A percentile compares a stretch with the other conserved stretches of the same genome.
Evolutionary conservation across 2,888 invertebrate genomes (phyloP).

Genomic region (Agrotis exclamationis): DNA sequence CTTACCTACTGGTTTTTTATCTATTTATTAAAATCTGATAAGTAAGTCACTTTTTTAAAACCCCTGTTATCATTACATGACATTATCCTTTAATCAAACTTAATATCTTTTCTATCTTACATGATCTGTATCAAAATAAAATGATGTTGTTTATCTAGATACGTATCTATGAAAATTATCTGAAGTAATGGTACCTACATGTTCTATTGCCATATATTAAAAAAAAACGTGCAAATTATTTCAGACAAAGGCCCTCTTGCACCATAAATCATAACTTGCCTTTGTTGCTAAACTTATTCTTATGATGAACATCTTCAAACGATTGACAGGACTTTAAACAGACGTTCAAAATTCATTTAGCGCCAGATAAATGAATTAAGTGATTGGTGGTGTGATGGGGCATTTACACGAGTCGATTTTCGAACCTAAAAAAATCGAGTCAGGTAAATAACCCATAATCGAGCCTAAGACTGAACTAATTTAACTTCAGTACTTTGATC

Average conservation of each 20-base stretch:
- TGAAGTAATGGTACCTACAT: slow-evolving; percentile 13
- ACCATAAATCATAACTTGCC: not conserved
- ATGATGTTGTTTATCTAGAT: slow-evolving; percentile 11
- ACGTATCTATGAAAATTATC: slow-evolving; percentile 18
- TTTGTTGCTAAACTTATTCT: too few relatives aligned
- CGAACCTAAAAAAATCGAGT: too few relatives aligned
- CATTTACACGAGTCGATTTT: too few relatives aligned
- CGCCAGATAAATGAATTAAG: too few relatives aligned
- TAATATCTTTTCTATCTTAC: slow-evolving; percentile 44
- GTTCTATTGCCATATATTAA: not conserved
- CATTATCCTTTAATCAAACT: slow-evolving; percentile 37
- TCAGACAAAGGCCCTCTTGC: not conserved
- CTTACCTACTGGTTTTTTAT: slow-evolving; percentile 25
- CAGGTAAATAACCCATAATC: too few relatives aligned
- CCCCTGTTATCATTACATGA: slow-evolving; percentile 39
- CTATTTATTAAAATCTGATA: slow-evolving; percentile 23
- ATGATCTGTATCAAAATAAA: slow-evolving; percentile 53
- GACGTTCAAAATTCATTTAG: too few relatives aligned
- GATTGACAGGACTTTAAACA: too few relatives aligned
- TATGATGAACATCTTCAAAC: too few relatives aligned
- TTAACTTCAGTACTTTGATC: slow-evolving; percentile 2
- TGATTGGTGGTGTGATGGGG: too few relatives aligned
- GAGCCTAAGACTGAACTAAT: too few relatives aligned
- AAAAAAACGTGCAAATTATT: not conserved
- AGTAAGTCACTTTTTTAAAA: slow-evolving; percentile 19